Percentiles rank a stretch among this genome's conserved stretches.
Conservation (phyloP, 1,140 invertebrate genomes). For the Stegodyphus dumicola region DNA sequence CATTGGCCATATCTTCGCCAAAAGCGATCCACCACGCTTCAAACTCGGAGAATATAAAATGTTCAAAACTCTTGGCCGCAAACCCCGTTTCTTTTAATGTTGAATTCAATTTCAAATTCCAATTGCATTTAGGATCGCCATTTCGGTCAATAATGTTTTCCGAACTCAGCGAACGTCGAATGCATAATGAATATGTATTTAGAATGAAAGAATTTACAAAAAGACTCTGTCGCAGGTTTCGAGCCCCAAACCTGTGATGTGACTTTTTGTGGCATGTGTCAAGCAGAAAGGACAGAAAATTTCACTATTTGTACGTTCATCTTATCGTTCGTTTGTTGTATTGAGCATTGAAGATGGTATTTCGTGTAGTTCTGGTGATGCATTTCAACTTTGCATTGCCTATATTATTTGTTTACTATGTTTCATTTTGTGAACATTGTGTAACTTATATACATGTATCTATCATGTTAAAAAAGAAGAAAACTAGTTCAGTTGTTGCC, state of each 20-base stretch:
- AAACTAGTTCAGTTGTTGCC: not conserved
- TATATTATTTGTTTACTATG: slow-evolving; percentile 42
- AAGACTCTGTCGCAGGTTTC: slow-evolving; percentile 43
- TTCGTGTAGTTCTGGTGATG: slow-evolving; percentile 24
- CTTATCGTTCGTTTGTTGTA: slow-evolving; percentile 64
- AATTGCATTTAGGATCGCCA: not conserved
- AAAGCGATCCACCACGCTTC: not conserved
- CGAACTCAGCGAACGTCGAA: not conserved
- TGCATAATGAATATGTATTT: not conserved
- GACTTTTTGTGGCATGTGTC: slow-evolving; percentile 46
- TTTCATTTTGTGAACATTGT: slow-evolving; percentile 52
- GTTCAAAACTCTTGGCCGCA: not conserved
- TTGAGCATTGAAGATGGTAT: slow-evolving; percentile 72
- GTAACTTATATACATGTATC: slow-evolving; percentile 55
- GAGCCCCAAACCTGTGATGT: slow-evolving; percentile 56
- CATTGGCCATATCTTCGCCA: not conserved
- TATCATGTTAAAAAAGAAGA: slow-evolving; percentile 31
- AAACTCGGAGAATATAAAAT: not conserved
- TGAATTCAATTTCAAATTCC: not conserved
- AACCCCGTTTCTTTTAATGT: not conserved
- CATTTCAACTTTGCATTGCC: slow-evolving; percentile 41
- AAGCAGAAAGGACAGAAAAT: slow-evolving; percentile 1
- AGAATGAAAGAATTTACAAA: slow-evolving; percentile 20
- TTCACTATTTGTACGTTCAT: slow-evolving; percentile 49
- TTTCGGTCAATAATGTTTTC: not conserved